phyloP scores from a whole-genome alignment of 2,113 vertebrate species.

The Amia ocellicauda region DNA sequence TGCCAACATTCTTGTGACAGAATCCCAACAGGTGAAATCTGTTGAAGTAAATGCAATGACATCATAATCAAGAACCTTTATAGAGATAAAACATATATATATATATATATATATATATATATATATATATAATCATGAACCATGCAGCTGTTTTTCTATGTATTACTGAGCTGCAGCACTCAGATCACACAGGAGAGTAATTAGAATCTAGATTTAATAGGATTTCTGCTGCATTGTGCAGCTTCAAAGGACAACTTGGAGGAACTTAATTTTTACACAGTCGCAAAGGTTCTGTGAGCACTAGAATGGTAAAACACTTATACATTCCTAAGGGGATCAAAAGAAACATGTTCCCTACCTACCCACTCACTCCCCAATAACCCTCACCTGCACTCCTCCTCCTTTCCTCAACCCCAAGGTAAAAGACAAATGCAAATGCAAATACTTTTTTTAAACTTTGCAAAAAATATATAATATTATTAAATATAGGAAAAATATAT shows the following conservation, averaged over 20 bases:
- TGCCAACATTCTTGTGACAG: no score
- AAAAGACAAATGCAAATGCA: not conserved
- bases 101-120: no score
- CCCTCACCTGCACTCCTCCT: no score
- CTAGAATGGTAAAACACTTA: conserved; percentile 19
- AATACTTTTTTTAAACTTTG: not conserved
- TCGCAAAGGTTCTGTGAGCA: conserved; percentile 12
- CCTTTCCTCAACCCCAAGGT: conserved; percentile 16
- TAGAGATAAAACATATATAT: no score
- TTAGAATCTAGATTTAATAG: conserved; percentile 26
- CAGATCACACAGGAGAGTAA: conserved; percentile 27
- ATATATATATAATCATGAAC: conserved; percentile 1
- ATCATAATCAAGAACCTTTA: no score
- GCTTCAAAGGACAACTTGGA: conserved; percentile 24
- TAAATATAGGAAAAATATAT: no score
- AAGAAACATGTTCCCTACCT: conserved; percentile 34
- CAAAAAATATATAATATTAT: conserved; percentile 7
- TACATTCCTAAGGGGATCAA: conserved; percentile 31
- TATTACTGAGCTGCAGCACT: conserved; percentile 30
- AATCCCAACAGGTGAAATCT: no score
- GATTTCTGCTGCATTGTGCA: conserved; percentile 27
- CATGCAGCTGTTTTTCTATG: conserved; percentile 34
- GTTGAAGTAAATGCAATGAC: no score
- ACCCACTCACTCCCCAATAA: conserved; percentile 15
- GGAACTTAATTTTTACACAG: conserved; percentile 7